These are phyloP conservation scores for Glaucopsyche alexis DNA, from an alignment of 2,888 invertebrate genomes.

Conservation along the genomic window DNA sequence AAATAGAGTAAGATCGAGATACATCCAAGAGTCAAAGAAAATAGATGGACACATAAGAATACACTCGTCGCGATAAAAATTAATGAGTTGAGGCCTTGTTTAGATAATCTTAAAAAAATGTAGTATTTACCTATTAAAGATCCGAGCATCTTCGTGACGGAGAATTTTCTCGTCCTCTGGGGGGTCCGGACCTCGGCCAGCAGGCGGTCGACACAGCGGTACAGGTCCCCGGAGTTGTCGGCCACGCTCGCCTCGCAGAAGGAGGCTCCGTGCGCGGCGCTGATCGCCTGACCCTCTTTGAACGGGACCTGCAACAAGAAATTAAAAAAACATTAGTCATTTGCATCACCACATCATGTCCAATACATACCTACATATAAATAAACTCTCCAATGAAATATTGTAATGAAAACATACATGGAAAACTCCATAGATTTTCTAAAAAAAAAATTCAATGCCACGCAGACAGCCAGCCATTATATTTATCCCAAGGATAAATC, in stretches of 20 bases:
- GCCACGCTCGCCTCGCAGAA: conserved; percentile 91
- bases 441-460: too few species aligned
- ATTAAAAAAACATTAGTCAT: conserved; percentile 35
- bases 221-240: conserved; percentile 87
- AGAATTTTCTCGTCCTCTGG: conserved; percentile 85
- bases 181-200: conserved; percentile 83
- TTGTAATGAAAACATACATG: not conserved
- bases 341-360: not conserved
- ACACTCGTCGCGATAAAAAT: too few species aligned
- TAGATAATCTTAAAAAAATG: not conserved
- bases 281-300: conserved; percentile 84
- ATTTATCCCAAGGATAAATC: conserved; percentile 8
- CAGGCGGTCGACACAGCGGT: conserved; percentile 85
- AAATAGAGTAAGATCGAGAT: not conserved
- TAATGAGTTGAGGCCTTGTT: too few species aligned
- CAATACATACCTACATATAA: too few species aligned
- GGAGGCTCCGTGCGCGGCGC: conserved; percentile 84
- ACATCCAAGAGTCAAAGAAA: not conserved
- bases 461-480: not conserved
- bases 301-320: conserved; percentile 80
- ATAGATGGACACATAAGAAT: too few species aligned
- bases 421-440: not conserved
- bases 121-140: conserved; percentile 81
- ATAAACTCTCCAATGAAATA: too few species aligned
- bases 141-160: conserved; percentile 89